A percentile compares a stretch with the other conserved stretches of the same genome.
These are phyloP conservation scores for Siniperca obscura DNA, from an alignment of 2,797 vertebrate species.

Conservation along the genomic window DNA sequence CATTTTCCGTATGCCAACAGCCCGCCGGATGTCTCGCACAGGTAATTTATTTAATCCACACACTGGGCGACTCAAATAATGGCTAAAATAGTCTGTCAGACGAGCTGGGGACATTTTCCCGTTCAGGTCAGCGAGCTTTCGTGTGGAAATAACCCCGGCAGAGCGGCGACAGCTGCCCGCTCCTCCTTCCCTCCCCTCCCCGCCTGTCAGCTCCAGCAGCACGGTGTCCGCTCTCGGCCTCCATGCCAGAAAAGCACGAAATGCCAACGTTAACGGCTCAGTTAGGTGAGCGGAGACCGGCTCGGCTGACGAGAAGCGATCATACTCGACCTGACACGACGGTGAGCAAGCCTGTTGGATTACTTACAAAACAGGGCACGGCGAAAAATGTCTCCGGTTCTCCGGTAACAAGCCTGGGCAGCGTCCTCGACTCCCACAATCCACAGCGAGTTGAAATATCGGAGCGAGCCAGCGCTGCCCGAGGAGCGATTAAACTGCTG, in stretches of 20 bases:
- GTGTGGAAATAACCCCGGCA: constrained; percentile 34
- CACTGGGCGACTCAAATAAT: background rate
- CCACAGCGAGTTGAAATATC: constrained; percentile 78
- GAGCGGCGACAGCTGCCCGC: constrained; percentile 57
- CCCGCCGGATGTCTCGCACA: constrained; percentile 18
- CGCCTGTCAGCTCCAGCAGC: constrained; percentile 54
- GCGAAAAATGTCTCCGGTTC: constrained; percentile 68
- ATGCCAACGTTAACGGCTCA: constrained; percentile 49
- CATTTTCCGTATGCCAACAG: constrained; percentile 74
- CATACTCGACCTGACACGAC: background rate
- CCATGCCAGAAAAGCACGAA: constrained; percentile 40
- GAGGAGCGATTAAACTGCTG: constrained; percentile 55
- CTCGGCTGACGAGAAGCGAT: background rate
- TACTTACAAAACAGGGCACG: constrained; percentile 78
- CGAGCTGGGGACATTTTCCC: background rate
- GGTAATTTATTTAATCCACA: background rate
- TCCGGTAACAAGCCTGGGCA: constrained; percentile 76
- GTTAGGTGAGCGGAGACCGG: background rate
- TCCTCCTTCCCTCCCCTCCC: constrained; percentile 48
- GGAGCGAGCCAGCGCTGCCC: constrained; percentile 66
- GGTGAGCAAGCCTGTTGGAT: constrained; percentile 18
- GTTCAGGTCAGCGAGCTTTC: constrained; percentile 48
- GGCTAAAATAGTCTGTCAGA: background rate
- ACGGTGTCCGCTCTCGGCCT: constrained; percentile 69
- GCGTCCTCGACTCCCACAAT: constrained; percentile 84